Evolutionary conservation across 2,888 invertebrate species (phyloP), one percentile per base, ranked within the genome.

Genomic region (Ophonus ardosiacus): DNA sequence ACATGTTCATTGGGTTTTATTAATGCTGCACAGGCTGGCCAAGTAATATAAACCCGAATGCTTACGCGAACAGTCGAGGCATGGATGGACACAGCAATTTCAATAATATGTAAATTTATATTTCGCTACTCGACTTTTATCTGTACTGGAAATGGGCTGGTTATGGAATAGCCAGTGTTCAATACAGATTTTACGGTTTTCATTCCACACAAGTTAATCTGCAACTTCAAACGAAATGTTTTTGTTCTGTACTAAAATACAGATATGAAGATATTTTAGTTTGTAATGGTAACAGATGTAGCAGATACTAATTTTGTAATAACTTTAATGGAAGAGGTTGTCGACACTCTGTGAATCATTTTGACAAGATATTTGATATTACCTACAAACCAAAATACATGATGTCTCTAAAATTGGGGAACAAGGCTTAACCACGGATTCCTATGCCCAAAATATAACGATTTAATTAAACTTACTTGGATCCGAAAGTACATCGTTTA

Each of bases 1-100:
- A 82, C 82, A 82, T 82, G 82, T 71, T 82, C 82, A 24, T 82
- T 51, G 68, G 71, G 82, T 82, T 82, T 82, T 82, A 82, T 82
- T 82, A 71, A 38, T 59, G n/a, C 2, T 17, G 82, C 82, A 57
- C 82, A 71, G 71, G 21, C 57, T 82, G 82, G n/a, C 7, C 8
- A 38, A 51, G 56, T 56, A 82, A 51, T 82, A 82, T 68, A 57
- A 79, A 82, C 43, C 56, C 38, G 61, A 43, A 43, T 51, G 82
- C 82, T 81, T 81, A 71, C 82, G 56, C n/a, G 31, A 31, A 31
- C 31, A 31, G 31, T 31, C 31, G 31, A 31, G 82, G 63, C 24
- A 24, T 74, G 71, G 40, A 40, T 74, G 71, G 71, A 74, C 71
- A 74, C 13, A 43, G 40, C 71, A 17, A 74, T 74, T 74, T 74